Evolutionary conservation across 2,888 invertebrate genomes (phyloP).

Genomic region (Tetramorium bicarinatum): DNA sequence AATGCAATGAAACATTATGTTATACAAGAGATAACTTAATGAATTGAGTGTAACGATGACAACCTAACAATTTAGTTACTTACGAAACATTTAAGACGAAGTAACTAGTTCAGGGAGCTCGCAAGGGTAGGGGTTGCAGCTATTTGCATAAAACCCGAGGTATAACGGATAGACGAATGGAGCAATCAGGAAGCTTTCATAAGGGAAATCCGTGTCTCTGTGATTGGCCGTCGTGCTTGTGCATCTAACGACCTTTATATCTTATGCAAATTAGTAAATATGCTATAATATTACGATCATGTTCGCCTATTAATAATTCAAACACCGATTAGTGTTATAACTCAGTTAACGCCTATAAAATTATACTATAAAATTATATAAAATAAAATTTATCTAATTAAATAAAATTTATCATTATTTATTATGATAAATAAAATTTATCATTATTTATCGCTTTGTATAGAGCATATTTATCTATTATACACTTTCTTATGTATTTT

Average conservation of each 20-base stretch:
- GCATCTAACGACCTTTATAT: slow-evolving; percentile 34
- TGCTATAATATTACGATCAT: slow-evolving; percentile 5
- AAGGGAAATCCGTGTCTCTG: slow-evolving; percentile 47
- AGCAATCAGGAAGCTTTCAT: slow-evolving; percentile 65
- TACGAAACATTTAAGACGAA: slow-evolving; percentile 52
- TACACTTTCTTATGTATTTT: neutral
- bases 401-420: neutral
- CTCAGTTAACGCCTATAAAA: slow-evolving; percentile 5
- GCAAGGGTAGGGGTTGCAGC: slow-evolving; percentile 1
- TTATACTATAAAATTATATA: neutral
- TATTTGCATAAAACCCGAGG: slow-evolving; percentile 62
- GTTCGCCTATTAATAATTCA: slow-evolving; percentile 26
- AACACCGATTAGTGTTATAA: neutral
- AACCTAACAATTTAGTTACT: slow-evolving; percentile 43
- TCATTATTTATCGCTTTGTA: neutral
- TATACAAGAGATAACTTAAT: slow-evolving; percentile 47
- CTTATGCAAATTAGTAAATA: slow-evolving; percentile 46
- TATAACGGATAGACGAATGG: slow-evolving; percentile 57
- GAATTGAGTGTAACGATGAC: slow-evolving; percentile 38
- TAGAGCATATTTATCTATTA: neutral
- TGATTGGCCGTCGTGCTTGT: slow-evolving; percentile 37
- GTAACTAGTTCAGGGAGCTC: slow-evolving; percentile 38
- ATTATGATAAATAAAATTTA: too few relatives aligned
- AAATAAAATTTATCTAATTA: neutral
- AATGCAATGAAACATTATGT: slow-evolving; percentile 1